phyloP scores from a whole-genome alignment of 2,888 invertebrate species.

The Scaptomyza reducta region DNA sequence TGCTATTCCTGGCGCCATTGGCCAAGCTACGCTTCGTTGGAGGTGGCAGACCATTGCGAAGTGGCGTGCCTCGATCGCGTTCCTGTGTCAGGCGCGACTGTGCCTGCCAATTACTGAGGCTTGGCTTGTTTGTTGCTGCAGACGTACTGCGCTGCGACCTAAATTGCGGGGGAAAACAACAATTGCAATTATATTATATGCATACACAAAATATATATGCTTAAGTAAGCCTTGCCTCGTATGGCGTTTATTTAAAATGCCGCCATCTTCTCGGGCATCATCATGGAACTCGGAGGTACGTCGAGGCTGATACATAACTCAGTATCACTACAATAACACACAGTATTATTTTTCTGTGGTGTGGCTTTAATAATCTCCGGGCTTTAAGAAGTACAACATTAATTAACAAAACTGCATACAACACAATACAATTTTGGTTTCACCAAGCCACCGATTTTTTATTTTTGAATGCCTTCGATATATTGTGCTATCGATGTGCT shows the following conservation, averaged over 20 bases:
- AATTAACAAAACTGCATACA: background rate
- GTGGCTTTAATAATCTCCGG: background rate
- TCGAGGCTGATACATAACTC: constrained; percentile 76
- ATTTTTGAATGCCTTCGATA: background rate
- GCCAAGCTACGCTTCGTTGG: constrained; percentile 20
- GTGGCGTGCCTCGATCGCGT: constrained; percentile 33
- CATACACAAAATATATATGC: background rate
- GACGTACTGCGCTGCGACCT: constrained; percentile 38
- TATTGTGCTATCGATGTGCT: constrained; percentile 16
- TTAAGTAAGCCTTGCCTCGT: constrained; percentile 56
- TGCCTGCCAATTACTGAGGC: constrained; percentile 23
- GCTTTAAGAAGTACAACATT: background rate
- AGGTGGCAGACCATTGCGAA: constrained; percentile 10
- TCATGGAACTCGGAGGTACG: constrained; percentile 80
- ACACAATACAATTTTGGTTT: constrained; percentile 16
- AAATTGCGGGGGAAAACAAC: background rate
- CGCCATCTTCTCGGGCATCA: constrained; percentile 58
- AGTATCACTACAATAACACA: background rate
- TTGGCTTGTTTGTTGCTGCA: constrained; percentile 15
- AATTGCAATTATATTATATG: background rate
- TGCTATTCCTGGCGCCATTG: constrained; percentile 8
- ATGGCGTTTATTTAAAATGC: constrained; percentile 53
- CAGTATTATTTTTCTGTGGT: background rate
- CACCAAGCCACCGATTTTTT: background rate
- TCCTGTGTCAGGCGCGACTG: constrained; percentile 23